Evolutionary conservation across 2,797 vertebrate species (phyloP).

Genomic region (Halcyon smyrnensis): DNA sequence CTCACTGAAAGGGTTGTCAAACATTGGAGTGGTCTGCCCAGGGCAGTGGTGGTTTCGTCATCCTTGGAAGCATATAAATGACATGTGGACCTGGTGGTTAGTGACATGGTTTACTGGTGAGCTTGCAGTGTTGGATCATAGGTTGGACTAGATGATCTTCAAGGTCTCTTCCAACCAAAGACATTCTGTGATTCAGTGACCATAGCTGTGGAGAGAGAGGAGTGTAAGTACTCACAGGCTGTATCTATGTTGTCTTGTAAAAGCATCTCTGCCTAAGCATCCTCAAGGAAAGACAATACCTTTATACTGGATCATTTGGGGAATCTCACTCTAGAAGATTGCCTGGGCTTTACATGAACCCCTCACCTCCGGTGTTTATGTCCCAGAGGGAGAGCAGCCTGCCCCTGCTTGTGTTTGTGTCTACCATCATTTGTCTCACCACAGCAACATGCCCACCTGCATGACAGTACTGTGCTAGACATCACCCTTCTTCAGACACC

Average conservation of each 20-base stretch:
- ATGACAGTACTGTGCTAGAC: rapidly evolving
- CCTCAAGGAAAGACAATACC: not conserved
- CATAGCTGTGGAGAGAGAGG: not conserved
- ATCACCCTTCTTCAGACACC: too few species aligned
- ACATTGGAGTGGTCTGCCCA: too few species aligned
- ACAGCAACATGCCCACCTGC: rapidly evolving
- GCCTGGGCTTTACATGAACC: not conserved
- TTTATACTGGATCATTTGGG: not conserved
- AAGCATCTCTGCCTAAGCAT: not conserved
- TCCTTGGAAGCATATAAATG: too few species aligned
- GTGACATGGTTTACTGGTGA: too few species aligned
- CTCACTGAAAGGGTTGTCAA: too few species aligned
- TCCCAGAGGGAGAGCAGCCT: not conserved
- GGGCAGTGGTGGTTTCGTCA: too few species aligned
- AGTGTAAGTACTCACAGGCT: not conserved
- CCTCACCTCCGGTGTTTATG: not conserved
- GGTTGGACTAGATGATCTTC: too few species aligned
- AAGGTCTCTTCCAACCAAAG: too few species aligned
- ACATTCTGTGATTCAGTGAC: too few species aligned
- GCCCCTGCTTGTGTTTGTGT: not conserved
- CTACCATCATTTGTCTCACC: rapidly evolving
- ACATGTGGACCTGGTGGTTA: too few species aligned
- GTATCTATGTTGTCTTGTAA: not conserved
- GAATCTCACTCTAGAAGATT: not conserved
- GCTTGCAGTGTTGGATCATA: too few species aligned